Evolutionary conservation across 2,888 invertebrate genomes (phyloP).

Genomic region (Dromius quadrimaculatus): DNA sequence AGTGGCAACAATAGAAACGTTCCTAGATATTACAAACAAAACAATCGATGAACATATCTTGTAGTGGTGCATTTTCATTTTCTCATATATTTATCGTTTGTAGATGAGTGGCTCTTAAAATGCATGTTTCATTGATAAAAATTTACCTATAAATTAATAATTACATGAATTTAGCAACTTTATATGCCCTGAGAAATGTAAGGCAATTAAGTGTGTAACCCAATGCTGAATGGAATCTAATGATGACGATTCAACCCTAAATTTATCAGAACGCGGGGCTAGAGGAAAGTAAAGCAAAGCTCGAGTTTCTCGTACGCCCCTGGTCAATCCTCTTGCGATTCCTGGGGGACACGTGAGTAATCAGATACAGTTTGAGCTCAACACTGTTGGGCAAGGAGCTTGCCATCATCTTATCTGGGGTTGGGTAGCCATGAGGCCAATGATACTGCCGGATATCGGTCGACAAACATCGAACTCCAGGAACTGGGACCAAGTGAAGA

Average conservation of each 20-base stretch:
- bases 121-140: too few relatives aligned
- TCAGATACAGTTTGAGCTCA: slow-evolving; percentile 42
- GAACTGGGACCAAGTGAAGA: background rate
- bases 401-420: slow-evolving; percentile 38
- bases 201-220: slow-evolving; percentile 24
- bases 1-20: too few relatives aligned
- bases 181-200: background rate
- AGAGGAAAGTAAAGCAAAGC: slow-evolving; percentile 4
- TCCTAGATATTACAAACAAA: too few relatives aligned
- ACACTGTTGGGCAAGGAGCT: background rate
- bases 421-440: background rate
- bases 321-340: slow-evolving; percentile 48
- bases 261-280: background rate
- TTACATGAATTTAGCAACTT: too few relatives aligned
- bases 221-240: slow-evolving; percentile 23
- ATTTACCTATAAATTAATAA: too few relatives aligned
- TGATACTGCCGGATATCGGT: slow-evolving; percentile 35
- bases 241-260: background rate
- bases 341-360: slow-evolving; percentile 48
- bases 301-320: slow-evolving; percentile 2
- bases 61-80: too few relatives aligned
- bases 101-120: too few relatives aligned
- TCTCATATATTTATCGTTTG: too few relatives aligned
- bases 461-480: slow-evolving; percentile 20
- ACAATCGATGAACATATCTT: too few relatives aligned